Evolutionary conservation across 2,797 vertebrate genomes (phyloP), one percentile per base, ranked within the genome.

Genomic region (Bucorvus abyssinicus): DNA sequence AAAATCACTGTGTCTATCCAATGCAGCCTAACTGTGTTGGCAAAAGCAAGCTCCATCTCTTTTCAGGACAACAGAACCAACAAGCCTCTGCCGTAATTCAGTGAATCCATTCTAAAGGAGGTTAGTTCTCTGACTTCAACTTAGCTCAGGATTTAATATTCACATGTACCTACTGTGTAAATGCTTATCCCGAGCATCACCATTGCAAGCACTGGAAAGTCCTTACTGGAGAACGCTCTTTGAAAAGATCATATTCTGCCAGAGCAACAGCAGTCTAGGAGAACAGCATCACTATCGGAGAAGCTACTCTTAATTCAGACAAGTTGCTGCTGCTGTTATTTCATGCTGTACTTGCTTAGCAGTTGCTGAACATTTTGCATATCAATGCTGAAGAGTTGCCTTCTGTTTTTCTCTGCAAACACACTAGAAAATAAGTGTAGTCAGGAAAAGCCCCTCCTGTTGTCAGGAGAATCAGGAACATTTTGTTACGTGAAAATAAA

Each of bases 371-470:
- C 8, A 11, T 70, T 59, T 77, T 67, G n/a, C 12, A 14, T 65
- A 36, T 7, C 1, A 2, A 29, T 61, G 20, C 4, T 49, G 40
- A 84, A 71, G 4, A 7, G 7, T 12, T 71, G 24, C 6, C 21
- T 68, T 40, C 24, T 23, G 10, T 40, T 95, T 67, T 19, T 71
- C 11, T 30, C 8, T 64, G 42, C 20, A 89, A 89, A 45, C 4
- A 36, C n/a, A 21, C 18, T 9, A 53, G 24, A 79, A 76, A 70
- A 47, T 29, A 23, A 82, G 7, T 14, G 15, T 4, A 8, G 36
- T 30, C 45, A n/a, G 10, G 50, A 70, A 71, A 40, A 4, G 0
- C 0, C 5, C 3, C 8, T 45, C 15, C 13, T 71, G 3, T 0
- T 19, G 29, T 64, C 49, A 87, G 24, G 26, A 87, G 17, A 76